phyloP scores from a whole-genome alignment of 2,113 vertebrate genomes.

The Eulemur macaco region DNA sequence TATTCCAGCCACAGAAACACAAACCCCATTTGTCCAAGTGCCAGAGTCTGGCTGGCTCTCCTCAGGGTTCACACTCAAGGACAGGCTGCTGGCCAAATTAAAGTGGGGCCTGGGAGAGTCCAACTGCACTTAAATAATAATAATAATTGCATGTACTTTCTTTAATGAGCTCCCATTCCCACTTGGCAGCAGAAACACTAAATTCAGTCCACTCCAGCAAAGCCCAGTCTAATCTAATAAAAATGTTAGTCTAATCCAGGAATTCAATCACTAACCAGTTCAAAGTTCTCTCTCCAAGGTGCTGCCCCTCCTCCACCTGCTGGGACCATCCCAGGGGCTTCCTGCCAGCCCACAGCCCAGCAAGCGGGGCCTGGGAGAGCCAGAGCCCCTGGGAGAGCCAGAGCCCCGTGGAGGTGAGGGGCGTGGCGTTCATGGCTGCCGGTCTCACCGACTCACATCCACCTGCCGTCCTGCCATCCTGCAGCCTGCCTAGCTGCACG shows the following conservation, averaged over 20 bases:
- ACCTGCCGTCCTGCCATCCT: background rate
- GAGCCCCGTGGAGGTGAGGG: fast-evolving
- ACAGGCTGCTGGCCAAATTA: slow-evolving; percentile 68
- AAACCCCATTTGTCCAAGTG: background rate
- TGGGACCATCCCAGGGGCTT: background rate
- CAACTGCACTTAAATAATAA: slow-evolving; percentile 65
- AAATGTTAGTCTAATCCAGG: slow-evolving; percentile 15
- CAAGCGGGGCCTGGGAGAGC: background rate
- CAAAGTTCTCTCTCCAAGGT: background rate
- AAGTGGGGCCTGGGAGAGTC: slow-evolving; percentile 59
- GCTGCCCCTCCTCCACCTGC: background rate
- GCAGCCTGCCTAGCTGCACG: fast-evolving
- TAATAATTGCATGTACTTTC: slow-evolving; percentile 69
- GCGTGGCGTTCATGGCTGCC: fast-evolving
- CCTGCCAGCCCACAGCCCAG: background rate
- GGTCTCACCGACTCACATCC: fast-evolving
- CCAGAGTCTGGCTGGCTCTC: slow-evolving; percentile 56
- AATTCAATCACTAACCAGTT: background rate
- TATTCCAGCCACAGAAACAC: background rate
- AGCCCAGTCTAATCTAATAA: slow-evolving; percentile 60
- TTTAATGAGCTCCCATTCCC: slow-evolving; percentile 65
- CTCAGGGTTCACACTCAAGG: slow-evolving; percentile 66
- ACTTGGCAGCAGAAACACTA: slow-evolving; percentile 39
- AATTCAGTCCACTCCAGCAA: slow-evolving; percentile 37
- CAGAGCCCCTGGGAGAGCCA: background rate